Base-by-base conservation (phyloP, 2,797 vertebrate species). In the Malacoctenus gilli region DNA sequence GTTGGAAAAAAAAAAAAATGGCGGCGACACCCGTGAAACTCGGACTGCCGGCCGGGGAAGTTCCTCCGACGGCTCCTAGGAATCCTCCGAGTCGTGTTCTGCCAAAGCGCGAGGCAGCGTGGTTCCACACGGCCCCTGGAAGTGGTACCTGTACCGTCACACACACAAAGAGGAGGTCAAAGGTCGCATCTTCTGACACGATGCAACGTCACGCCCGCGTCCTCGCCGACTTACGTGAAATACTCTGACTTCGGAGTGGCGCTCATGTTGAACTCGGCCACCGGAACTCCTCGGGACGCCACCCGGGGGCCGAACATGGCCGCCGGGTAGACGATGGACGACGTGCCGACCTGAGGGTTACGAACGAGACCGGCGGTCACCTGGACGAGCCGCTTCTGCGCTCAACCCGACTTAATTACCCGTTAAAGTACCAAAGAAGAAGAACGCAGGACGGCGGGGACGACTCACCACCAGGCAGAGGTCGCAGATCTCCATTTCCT, bases 241-340 rank as follows among this genome's bases (percentile, higher is more conserved):
- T 84, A 92, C 20, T 89, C 66, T 0, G 95, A 93, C 59, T 94
- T 95, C 0, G 93, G 92, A 19, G 94, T 96, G 15, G 80, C 62
- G 18, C 89, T 83, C 42, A 63, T 93, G 84, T 98, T 99, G 57
- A 99, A 98, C 58, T 99, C 97, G 0, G 95, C 96, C 40, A 98
- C 97, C 0, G 96, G 95, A 41, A 99, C 80, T 0, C 95, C 95
- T 47, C 96, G 90, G 53, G 94, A 92, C 0, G 95, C 94, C 22
- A 98, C 94, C 73, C 94, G 94, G 0, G 97, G 96, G 8, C 94
- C 96, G 67, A 98, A 98, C 94, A 96, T 94, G 41, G 96, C 97
- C 0, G 96, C 96, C 0, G 96, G 97, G 81, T 96, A 98, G 59
- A 99, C 96, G 39, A 97, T 90, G 0, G 96, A 97, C 30, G 97